Evolutionary conservation across 2,113 vertebrate genomes (phyloP), one percentile per base, ranked within the genome.

Genomic region (Orycteropus afer): DNA sequence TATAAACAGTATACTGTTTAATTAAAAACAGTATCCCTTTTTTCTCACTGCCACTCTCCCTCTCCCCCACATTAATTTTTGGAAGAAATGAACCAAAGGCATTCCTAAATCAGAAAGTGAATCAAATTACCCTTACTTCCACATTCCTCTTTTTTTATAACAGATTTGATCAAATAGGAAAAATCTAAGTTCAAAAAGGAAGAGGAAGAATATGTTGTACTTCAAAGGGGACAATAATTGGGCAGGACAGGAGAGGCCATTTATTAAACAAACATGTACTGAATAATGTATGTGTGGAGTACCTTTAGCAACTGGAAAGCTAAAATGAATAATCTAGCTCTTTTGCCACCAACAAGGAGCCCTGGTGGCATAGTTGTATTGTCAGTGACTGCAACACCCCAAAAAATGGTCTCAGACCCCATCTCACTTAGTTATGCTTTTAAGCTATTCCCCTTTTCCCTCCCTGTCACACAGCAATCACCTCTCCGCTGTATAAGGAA

Each of bases 91-190:
- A 96, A 84, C 42, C 34, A 37, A 90, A 92, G 37, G 69, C 7
- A 59, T n/a, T 57, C 84, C 76, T 71, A 92, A 69, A 83, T 34
- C 45, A 88, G n/a, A 74, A 85, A 84, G 40, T 69, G 8, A 93
- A 76, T 78, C 55, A 83, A 85, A 77, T 93, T 42, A 86, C 3
- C 74, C 17, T 95, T 92, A 79, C 11, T 40, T 90, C 47, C 53
- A 22, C 47, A 23, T 71, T 81, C 61, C 55, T 92, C 40, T 84
- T 95, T 90, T 67, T 55, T 86, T 90, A 76, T 84, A 92, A 92
- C 5, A 82, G 27, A 59, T 80, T 89, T 89, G 51, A 81, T 95
- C 85, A 92, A 92, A 81, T 23, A 93, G 49, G 77, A 84, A 95
- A 89, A 88, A 85, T 77, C n/a, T 40, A 83, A 83, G 51, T n/a